Percentiles rank a stretch among this genome's conserved stretches.
Conservation (phyloP, 2,113 vertebrate species). For the Pituophis catenifer region DNA sequence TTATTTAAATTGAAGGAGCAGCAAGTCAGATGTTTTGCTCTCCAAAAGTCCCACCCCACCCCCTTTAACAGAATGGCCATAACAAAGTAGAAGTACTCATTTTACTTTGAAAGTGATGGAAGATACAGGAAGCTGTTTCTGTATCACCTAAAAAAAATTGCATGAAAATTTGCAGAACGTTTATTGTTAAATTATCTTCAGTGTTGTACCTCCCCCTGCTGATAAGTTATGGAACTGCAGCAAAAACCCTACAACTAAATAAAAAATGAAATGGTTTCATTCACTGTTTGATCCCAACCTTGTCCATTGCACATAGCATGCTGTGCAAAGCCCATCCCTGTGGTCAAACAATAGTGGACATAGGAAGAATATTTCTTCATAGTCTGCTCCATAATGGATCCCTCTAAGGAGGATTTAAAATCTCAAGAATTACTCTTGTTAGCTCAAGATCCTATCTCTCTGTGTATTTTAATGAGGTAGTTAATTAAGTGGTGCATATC, state of each 20-base stretch:
- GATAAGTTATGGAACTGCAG: background rate
- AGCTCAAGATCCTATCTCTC: background rate
- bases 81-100: background rate
- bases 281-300: background rate
- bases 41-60: background rate
- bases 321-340: background rate
- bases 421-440: background rate
- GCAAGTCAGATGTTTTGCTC: background rate
- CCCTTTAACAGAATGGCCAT: background rate
- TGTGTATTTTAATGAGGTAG: background rate
- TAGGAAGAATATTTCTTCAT: background rate
- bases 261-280: background rate
- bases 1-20: background rate
- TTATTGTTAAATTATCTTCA: background rate
- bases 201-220: background rate
- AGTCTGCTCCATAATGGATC: background rate
- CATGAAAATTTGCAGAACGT: background rate
- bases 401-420: background rate
- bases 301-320: background rate
- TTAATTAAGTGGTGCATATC: background rate
- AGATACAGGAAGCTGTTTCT: background rate
- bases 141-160: background rate
- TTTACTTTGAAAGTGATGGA: background rate
- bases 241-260: background rate
- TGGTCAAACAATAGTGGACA: background rate